Evolutionary conservation across 2,113 vertebrate species (phyloP).

Genomic region (Cynoglossus semilaevis): DNA sequence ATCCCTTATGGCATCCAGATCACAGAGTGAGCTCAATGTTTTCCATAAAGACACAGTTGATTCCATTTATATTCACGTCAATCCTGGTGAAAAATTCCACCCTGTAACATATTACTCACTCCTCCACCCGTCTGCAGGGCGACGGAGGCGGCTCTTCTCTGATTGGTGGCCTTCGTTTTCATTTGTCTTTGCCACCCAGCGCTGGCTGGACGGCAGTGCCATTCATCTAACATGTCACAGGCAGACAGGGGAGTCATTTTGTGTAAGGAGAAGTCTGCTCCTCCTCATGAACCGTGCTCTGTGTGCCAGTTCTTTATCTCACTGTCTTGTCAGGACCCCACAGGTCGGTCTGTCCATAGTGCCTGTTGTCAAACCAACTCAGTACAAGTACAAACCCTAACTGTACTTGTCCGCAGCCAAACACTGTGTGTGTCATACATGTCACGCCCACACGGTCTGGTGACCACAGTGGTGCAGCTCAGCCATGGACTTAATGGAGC

Average conservation of each 20-base stretch:
- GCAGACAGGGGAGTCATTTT: conserved; percentile 44
- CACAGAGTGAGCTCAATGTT: conserved; percentile 36
- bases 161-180: conserved; percentile 64
- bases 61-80: conserved; percentile 56
- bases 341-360: not conserved
- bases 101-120: conserved; percentile 63
- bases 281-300: conserved; percentile 18
- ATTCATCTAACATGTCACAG: conserved; percentile 71
- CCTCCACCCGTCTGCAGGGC: conserved; percentile 29
- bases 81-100: conserved; percentile 62
- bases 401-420: too few relatives aligned
- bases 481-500: conserved; percentile 12
- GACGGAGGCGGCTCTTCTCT: conserved; percentile 43
- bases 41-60: conserved; percentile 27
- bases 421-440: too few relatives aligned
- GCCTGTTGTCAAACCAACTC: conserved; percentile 1
- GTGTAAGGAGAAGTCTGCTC: conserved; percentile 47
- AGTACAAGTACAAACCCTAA: not conserved
- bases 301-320: conserved; percentile 26
- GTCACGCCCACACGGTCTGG: not conserved
- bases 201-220: conserved; percentile 39
- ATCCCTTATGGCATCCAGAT: conserved; percentile 13
- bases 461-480: conserved; percentile 3
- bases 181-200: conserved; percentile 71
- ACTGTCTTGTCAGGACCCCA: conserved; percentile 4